phyloP scores from a whole-genome alignment of 2,888 invertebrate genomes.

The Herminia tarsipennalis region DNA sequence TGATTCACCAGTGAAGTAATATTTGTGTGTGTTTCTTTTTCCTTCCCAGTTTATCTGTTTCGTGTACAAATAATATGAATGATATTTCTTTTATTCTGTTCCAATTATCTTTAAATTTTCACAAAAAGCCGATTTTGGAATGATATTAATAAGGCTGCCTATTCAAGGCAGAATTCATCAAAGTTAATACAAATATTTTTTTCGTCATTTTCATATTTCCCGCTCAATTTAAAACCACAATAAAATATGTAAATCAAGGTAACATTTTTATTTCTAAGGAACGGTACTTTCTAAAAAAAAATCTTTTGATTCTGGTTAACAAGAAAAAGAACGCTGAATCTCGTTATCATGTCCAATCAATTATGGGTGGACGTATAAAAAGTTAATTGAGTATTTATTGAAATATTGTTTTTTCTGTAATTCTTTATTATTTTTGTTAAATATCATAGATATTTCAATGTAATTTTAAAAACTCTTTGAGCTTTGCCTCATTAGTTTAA shows the following conservation, averaged over 20 bases:
- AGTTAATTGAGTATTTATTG: constrained; percentile 42
- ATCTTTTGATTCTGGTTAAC: constrained; percentile 37
- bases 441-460: neutral
- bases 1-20: too few relatives aligned
- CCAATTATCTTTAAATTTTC: too few relatives aligned
- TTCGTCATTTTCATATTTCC: constrained; percentile 15
- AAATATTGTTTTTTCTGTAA: constrained; percentile 25
- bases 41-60: too few relatives aligned
- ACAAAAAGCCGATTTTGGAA: too few relatives aligned
- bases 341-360: constrained; percentile 43
- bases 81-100: too few relatives aligned
- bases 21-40: too few relatives aligned
- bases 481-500: constrained; percentile 1
- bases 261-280: constrained; percentile 17
- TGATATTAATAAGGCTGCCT: too few relatives aligned
- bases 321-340: too few relatives aligned
- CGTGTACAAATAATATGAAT: too few relatives aligned
- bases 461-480: neutral
- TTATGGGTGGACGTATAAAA: constrained; percentile 29
- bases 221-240: constrained; percentile 26
- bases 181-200: constrained; percentile 5
- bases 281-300: constrained; percentile 23
- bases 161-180: too few relatives aligned
- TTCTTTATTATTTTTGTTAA: neutral
- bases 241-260: constrained; percentile 43